phyloP scores from a whole-genome alignment of 1,140 invertebrate species.

The Ruditapes philippinarum region DNA sequence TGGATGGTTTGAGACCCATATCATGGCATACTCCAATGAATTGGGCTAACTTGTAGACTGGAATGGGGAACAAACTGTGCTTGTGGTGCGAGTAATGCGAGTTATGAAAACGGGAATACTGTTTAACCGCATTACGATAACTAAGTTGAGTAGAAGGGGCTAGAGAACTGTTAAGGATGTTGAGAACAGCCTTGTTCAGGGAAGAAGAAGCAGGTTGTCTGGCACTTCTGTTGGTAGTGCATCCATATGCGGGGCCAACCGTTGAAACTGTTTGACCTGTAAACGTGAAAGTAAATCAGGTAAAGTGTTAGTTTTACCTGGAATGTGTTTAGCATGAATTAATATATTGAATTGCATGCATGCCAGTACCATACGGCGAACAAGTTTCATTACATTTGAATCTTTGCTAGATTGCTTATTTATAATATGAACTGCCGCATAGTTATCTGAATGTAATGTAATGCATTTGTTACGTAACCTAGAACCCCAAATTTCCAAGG shows the following conservation, averaged over 20 bases:
- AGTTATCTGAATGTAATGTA: constrained; percentile 54
- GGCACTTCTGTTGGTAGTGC: background rate
- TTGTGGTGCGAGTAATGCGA: background rate
- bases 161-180: background rate
- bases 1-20: background rate
- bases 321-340: constrained; percentile 56
- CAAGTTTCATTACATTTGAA: constrained; percentile 36
- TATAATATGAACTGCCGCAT: constrained; percentile 47
- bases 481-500: constrained; percentile 41
- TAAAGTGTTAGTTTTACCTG: constrained; percentile 31
- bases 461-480: constrained; percentile 27
- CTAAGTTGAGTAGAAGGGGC: background rate
- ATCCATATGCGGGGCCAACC: constrained; percentile 38
- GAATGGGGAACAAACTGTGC: background rate
- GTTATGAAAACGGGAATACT: background rate
- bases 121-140: background rate
- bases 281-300: constrained; percentile 58
- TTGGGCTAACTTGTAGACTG: background rate
- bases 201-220: background rate
- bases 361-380: constrained; percentile 52
- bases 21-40: constrained; percentile 18
- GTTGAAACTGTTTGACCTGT: background rate
- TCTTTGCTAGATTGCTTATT: constrained; percentile 52
- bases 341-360: constrained; percentile 63
- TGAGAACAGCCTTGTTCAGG: background rate